These are phyloP conservation scores for Calliphora vomitoria DNA, from an alignment of 2,888 invertebrate genomes.

Conservation along the genomic window DNA sequence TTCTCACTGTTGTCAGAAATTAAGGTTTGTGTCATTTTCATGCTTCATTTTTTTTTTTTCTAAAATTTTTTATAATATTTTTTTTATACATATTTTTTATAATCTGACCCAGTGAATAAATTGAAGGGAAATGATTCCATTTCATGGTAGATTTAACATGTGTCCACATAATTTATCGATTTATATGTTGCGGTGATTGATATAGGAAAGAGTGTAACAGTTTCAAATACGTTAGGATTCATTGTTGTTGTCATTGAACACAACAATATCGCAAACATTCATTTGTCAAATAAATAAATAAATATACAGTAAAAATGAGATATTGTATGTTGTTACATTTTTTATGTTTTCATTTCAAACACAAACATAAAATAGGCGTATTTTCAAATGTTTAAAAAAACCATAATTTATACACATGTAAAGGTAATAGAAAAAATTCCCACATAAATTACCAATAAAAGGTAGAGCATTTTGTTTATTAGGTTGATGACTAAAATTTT, in stretches of 20 bases:
- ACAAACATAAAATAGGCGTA: conserved; percentile 55
- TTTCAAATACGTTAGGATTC: neutral
- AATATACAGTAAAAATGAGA: conserved; percentile 17
- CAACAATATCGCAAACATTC: neutral
- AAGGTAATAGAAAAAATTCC: no score
- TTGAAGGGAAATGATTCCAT: conserved; percentile 84
- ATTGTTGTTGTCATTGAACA: neutral
- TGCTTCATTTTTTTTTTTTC: neutral
- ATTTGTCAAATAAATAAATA: conserved; percentile 27
- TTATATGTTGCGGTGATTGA: conserved; percentile 79
- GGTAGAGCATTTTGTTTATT: no score
- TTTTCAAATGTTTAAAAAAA: neutral
- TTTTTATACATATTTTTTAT: conserved; percentile 23
- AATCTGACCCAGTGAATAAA: conserved; percentile 78
- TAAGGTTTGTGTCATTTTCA: no score
- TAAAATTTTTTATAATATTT: neutral
- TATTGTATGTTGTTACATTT: conserved; percentile 1
- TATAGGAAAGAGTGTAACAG: conserved; percentile 2
- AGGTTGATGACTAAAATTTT: no score
- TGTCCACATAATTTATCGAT: conserved; percentile 84
- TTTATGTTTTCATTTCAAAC: conserved; percentile 6
- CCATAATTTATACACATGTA: conserved; percentile 15
- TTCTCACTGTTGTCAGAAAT: neutral
- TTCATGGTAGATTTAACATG: conserved; percentile 84
- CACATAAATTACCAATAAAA: no score